Evolutionary conservation across 2,888 invertebrate species (phyloP), one percentile per base, ranked within the genome.

Genomic region (Meta bourneti): DNA sequence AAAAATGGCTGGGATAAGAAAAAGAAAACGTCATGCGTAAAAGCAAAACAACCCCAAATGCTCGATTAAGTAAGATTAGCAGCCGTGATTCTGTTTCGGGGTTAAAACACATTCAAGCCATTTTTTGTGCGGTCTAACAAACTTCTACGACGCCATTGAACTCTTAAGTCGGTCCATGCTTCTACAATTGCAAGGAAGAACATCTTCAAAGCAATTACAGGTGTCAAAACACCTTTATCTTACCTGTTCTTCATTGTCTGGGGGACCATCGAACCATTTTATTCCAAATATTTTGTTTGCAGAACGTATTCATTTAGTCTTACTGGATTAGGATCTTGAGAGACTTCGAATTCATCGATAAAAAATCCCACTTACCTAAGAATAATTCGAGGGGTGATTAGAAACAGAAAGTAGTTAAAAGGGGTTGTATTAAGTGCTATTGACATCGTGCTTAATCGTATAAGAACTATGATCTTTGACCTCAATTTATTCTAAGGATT

Each of bases 221-320:
- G 19, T 52, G 77, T 77, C 77, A 51, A n/a, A 77, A 77, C 19
- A 49, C 77, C 52, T 77, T 77, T 77, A 77, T 77, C 77, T 77
- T n/a, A 51, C 9, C n/a, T n/a, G 16, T 19, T n/a, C 9, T 51
- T 77, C 51, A 77, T 77, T 77, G 77, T 77, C 52, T 77, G 16
- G 49, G 49, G 9, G 77, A 51, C 19, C 77, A 77, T 19, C 77
- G 19, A 51, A 77, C 51, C 77, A 52, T 51, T 77, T 51, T 77
- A 19, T 13, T 20, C n/a, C 16, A 52, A 77, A 77, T 49, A 51
- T 77, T 77, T 77, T 19, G 77, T 77, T 77, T 77, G 77, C 77
- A 8, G 9, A 77, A 77, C 51, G 8, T 51, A 77, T 77, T 77
- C 52, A n/a, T 19, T 77, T 6, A 34, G 34, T 34, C 1, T 34